These are phyloP conservation scores for Sarcoramphus papa DNA, from an alignment of 2,797 vertebrate species.

Conservation along the genomic window DNA sequence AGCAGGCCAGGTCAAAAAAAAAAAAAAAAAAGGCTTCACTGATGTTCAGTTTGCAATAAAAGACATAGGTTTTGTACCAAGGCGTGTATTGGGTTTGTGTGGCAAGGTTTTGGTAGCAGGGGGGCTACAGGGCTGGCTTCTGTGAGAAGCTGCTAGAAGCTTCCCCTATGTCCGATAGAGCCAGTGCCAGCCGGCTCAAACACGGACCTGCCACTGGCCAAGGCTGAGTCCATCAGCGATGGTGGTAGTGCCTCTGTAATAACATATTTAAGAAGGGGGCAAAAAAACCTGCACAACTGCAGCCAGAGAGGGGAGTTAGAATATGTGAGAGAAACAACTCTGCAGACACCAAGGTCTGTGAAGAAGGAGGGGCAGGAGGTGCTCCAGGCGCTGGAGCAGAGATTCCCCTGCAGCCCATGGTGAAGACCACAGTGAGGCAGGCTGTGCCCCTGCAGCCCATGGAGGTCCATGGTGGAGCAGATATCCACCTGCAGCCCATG, in stretches of 20 bases:
- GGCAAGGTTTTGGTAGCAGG: neutral
- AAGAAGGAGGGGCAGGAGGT: neutral
- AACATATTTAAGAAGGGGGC: neutral
- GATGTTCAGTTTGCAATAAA: neutral
- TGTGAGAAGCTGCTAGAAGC: neutral
- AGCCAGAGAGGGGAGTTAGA: neutral
- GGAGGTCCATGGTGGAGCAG: neutral
- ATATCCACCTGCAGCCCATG: no score
- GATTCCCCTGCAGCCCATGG: neutral
- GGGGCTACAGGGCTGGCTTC: neutral
- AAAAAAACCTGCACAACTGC: neutral
- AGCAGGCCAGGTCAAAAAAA: neutral
- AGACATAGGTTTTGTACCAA: neutral
- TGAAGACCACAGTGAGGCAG: no score
- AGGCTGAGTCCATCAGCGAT: neutral
- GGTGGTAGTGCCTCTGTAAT: neutral
- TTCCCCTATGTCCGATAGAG: neutral
- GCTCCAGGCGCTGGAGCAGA: accelerated
- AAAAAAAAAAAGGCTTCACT: neutral
- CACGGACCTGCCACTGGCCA: neutral
- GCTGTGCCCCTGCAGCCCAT: neutral
- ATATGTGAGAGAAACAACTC: neutral
- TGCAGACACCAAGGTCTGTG: neutral
- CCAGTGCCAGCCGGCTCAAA: neutral
- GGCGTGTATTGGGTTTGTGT: no score